A percentile compares a stretch with the other conserved stretches of the same genome.
These are phyloP conservation scores for Campaea margaritaria DNA, from an alignment of 2,888 invertebrate genomes.

Conservation along the genomic window DNA sequence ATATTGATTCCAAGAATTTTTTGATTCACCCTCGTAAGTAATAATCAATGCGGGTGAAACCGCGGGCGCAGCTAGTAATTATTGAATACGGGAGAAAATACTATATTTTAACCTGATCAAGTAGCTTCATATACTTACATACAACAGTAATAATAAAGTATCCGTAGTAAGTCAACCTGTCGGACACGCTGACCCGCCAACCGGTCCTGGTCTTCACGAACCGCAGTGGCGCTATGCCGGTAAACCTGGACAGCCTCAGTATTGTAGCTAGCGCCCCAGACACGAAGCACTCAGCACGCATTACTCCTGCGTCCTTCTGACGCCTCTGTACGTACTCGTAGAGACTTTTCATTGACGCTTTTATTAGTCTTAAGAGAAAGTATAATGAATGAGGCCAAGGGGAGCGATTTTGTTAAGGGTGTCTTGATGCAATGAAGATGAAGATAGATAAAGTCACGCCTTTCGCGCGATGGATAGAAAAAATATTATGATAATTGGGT, in stretches of 20 bases:
- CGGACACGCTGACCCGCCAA: slow-evolving; percentile 11
- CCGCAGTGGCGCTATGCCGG: slow-evolving; percentile 12
- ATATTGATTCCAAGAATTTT: no score
- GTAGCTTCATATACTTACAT: slow-evolving; percentile 3
- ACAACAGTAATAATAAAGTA: slow-evolving; percentile 4
- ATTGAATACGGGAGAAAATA: no score
- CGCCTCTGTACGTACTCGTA: background rate
- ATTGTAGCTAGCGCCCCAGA: slow-evolving; percentile 8
- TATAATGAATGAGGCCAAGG: no score
- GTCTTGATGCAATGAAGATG: no score
- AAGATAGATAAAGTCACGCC: no score
- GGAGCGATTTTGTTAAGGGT: no score
- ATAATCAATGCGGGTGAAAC: no score
- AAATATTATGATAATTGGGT: no score
- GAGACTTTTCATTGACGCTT: background rate
- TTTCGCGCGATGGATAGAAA: no score
- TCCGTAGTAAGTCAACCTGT: slow-evolving; percentile 7
- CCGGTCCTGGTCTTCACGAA: slow-evolving; percentile 9
- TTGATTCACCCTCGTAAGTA: no score
- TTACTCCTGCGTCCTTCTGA: slow-evolving; percentile 30
- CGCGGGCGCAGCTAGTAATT: no score
- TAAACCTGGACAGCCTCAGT: slow-evolving; percentile 1
- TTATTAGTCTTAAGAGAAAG: background rate
- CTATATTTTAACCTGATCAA: no score
- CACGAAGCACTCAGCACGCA: slow-evolving; percentile 7